These are phyloP conservation scores for Eustalomyia histrio DNA, from an alignment of 2,888 invertebrate genomes.

Conservation along the genomic window DNA sequence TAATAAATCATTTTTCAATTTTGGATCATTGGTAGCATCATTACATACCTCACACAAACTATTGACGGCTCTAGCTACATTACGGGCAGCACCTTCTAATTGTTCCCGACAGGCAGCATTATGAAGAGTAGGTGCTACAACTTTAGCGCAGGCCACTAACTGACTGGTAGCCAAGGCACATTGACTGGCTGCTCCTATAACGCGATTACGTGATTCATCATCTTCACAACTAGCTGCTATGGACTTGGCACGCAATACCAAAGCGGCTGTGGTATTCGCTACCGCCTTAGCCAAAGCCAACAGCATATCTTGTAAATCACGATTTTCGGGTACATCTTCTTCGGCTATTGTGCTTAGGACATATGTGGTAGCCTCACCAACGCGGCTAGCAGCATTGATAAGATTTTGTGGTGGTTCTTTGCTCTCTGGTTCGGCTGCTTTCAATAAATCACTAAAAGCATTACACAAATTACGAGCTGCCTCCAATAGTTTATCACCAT, in stretches of 20 bases:
- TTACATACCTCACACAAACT: constrained; percentile 91
- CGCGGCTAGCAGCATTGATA: constrained; percentile 95
- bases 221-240: constrained; percentile 94
- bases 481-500: constrained; percentile 91
- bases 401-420: constrained; percentile 96
- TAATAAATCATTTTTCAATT: constrained; percentile 86
- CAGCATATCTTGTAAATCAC: constrained; percentile 93
- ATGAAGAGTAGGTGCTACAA: constrained; percentile 91
- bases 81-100: constrained; percentile 93
- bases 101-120: constrained; percentile 93
- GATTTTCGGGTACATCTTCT: constrained; percentile 91
- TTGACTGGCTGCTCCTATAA: constrained; percentile 97
- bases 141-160: constrained; percentile 97
- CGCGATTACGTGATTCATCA: constrained; percentile 80
- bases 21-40: constrained; percentile 85
- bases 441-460: constrained; percentile 96
- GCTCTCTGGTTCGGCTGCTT: constrained; percentile 96
- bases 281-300: constrained; percentile 97
- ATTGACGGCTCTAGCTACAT: constrained; percentile 95
- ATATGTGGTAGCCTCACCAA: constrained; percentile 97
- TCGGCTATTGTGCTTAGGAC: constrained; percentile 96
- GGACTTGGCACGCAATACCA: constrained; percentile 97
- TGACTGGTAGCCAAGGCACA: constrained; percentile 98
- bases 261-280: constrained; percentile 97
- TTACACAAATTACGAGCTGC: constrained; percentile 95